phyloP scores from a whole-genome alignment of 2,888 invertebrate genomes.

The Mactromeris polynyma region DNA sequence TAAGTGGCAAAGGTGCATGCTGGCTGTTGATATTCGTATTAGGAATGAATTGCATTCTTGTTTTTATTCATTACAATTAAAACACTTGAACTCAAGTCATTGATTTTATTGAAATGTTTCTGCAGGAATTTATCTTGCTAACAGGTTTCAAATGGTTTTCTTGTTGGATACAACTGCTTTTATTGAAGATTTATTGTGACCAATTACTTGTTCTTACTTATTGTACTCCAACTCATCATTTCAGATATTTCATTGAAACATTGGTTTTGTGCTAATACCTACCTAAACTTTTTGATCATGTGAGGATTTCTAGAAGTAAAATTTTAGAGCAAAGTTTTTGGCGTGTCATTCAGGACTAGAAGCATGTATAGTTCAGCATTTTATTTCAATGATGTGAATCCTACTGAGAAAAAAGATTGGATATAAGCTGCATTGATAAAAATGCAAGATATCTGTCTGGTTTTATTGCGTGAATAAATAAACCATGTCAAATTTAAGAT shows the following conservation, averaged over 20 bases:
- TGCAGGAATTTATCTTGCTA: not conserved
- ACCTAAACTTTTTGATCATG: not conserved
- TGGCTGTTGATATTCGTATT: too few relatives aligned
- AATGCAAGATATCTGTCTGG: not conserved
- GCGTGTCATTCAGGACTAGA: not conserved
- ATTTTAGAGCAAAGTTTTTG: not conserved
- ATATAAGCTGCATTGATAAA: slow-evolving; percentile 1
- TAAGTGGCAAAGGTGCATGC: too few relatives aligned
- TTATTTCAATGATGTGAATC: not conserved
- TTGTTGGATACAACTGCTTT: not conserved
- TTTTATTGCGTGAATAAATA: slow-evolving; percentile 20
- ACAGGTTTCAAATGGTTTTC: not conserved
- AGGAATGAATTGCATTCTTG: too few relatives aligned
- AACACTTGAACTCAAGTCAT: too few relatives aligned
- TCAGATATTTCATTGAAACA: not conserved
- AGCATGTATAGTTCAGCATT: not conserved
- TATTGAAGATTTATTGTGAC: not conserved
- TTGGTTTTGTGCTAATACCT: not conserved
- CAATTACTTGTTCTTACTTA: not conserved
- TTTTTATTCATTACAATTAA: too few relatives aligned
- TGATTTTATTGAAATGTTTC: too few relatives aligned
- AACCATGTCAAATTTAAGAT: slow-evolving; percentile 15
- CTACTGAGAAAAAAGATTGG: not conserved
- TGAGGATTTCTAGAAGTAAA: not conserved
- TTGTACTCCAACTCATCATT: not conserved